phyloP scores from a whole-genome alignment of 2,113 vertebrate genomes.

The Tetrax tetrax region DNA sequence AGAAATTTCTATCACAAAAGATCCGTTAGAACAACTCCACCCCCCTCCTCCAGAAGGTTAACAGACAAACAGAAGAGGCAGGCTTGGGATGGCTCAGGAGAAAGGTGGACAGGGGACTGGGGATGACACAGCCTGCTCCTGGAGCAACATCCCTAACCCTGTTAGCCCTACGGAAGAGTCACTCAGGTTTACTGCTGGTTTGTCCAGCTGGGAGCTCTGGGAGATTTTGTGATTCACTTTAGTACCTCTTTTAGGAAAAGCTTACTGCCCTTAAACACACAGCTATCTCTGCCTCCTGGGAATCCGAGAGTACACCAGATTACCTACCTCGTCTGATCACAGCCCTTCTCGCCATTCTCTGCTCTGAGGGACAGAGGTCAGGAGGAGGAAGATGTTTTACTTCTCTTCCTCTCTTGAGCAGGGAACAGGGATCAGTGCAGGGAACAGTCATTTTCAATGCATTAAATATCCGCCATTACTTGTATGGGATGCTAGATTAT shows the following conservation, averaged over 20 bases:
- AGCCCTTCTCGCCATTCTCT: neutral
- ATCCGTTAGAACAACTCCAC: neutral
- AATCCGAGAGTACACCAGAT: neutral
- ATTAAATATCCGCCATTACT: neutral
- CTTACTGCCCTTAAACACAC: slow-evolving; percentile 5
- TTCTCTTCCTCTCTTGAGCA: neutral
- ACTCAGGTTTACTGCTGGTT: neutral
- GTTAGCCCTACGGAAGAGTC: neutral
- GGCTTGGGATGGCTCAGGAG: neutral
- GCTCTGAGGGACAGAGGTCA: neutral
- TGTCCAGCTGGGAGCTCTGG: neutral
- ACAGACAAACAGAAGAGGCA: neutral
- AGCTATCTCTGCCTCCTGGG: neutral
- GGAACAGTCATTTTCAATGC: neutral
- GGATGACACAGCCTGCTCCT: neutral
- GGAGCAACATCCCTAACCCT: neutral
- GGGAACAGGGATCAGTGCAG: neutral
- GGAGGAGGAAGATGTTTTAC: neutral
- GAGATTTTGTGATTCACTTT: slow-evolving; percentile 26
- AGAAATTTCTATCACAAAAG: slow-evolving; percentile 14
- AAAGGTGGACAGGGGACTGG: neutral
- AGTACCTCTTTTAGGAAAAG: slow-evolving; percentile 1
- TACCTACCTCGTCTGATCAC: neutral
- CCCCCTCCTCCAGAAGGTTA: neutral
- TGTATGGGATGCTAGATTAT: neutral